phyloP scores from a whole-genome alignment of 2,888 invertebrate species.

The Nomada flava region DNA sequence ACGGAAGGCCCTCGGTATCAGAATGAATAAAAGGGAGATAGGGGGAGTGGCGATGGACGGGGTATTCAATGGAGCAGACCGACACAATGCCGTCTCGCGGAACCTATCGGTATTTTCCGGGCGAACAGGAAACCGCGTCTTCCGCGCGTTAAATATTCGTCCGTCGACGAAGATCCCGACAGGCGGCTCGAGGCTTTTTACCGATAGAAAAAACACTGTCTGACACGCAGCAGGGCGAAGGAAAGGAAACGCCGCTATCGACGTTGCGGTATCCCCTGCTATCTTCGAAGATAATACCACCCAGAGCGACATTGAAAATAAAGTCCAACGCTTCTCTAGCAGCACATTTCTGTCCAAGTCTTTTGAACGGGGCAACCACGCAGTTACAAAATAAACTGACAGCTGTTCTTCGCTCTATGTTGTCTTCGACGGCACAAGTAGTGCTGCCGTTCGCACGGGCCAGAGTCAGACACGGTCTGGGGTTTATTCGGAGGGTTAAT shows the following conservation, averaged over 20 bases:
- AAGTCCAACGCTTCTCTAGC: no score
- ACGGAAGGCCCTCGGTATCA: background rate
- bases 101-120: slow-evolving; percentile 36
- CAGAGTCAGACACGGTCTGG: slow-evolving; percentile 12
- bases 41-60: background rate
- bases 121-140: slow-evolving; percentile 25
- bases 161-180: background rate
- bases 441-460: background rate
- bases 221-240: background rate
- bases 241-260: background rate
- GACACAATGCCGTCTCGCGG: slow-evolving; percentile 56
- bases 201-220: background rate
- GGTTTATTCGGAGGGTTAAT: slow-evolving; percentile 49
- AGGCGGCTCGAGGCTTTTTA: background rate
- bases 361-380: no score
- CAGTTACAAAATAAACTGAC: no score
- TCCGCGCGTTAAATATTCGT: slow-evolving; percentile 21
- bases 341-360: no score
- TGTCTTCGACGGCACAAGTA: background rate
- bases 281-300: no score
- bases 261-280: background rate
- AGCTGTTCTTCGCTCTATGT: background rate
- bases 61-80: slow-evolving; percentile 66
- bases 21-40: slow-evolving; percentile 1
- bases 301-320: no score